Percentiles rank a stretch among this genome's conserved stretches.
These are phyloP conservation scores for Dasypolia templi DNA, from an alignment of 2,888 invertebrate species.

Conservation along the genomic window DNA sequence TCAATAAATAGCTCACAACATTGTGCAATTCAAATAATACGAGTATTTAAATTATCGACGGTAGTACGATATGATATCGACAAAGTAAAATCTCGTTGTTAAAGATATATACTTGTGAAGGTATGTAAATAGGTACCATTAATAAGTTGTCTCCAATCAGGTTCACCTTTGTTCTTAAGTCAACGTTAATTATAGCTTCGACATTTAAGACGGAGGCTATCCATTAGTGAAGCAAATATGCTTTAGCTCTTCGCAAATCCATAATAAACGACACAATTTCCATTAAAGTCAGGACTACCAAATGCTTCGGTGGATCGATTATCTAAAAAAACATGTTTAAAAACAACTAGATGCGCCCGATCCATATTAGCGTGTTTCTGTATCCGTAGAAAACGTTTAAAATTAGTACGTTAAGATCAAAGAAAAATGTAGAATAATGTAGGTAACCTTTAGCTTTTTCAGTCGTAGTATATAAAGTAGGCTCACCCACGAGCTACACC, in stretches of 20 bases:
- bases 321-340: too few relatives aligned
- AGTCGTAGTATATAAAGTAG: not conserved
- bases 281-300: not conserved
- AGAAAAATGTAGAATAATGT: not conserved
- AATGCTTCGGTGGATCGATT: not conserved
- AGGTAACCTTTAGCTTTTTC: conserved; percentile 15
- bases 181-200: conserved; percentile 33
- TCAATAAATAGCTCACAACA: too few relatives aligned
- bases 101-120: not conserved
- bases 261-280: not conserved
- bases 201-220: conserved; percentile 15
- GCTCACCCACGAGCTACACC: too few relatives aligned
- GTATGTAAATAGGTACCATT: not conserved
- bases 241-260: conserved; percentile 23
- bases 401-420: not conserved
- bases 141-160: conserved; percentile 9
- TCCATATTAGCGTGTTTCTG: not conserved
- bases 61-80: too few relatives aligned
- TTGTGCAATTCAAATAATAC: too few relatives aligned
- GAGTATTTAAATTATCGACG: too few relatives aligned
- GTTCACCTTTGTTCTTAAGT: conserved; percentile 25
- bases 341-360: not conserved
- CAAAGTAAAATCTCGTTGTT: not conserved
- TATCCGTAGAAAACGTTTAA: not conserved
- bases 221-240: conserved; percentile 43